phyloP scores from a whole-genome alignment of 2,888 invertebrate species.

The Alcis repandata region DNA sequence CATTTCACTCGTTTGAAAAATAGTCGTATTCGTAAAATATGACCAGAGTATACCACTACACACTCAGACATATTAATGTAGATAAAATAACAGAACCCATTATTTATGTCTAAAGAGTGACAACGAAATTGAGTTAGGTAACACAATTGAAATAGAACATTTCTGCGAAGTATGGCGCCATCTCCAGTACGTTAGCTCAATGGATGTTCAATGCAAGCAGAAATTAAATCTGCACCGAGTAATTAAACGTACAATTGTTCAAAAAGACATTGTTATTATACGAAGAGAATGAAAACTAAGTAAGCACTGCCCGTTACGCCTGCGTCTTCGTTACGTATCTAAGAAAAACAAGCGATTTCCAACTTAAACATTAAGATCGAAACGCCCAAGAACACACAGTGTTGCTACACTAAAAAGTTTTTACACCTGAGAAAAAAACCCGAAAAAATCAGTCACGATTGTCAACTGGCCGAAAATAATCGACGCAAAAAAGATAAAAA shows the following conservation, averaged over 20 bases:
- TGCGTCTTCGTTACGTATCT: not conserved
- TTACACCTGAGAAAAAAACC: constrained; percentile 49
- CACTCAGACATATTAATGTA: too few relatives aligned
- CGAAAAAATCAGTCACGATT: constrained; percentile 70
- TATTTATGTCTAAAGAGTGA: too few relatives aligned
- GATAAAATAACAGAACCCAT: too few relatives aligned
- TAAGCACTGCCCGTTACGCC: not conserved
- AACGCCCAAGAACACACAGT: constrained; percentile 25
- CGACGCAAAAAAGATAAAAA: constrained; percentile 59
- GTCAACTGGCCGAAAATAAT: constrained; percentile 60
- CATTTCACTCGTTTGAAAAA: too few relatives aligned
- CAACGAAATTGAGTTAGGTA: too few relatives aligned
- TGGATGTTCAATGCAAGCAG: not conserved
- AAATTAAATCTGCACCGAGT: not conserved
- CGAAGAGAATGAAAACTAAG: constrained; percentile 3
- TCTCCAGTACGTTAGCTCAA: too few relatives aligned
- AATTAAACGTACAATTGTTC: not conserved
- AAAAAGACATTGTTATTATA: constrained; percentile 8
- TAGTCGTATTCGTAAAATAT: too few relatives aligned
- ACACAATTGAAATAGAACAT: too few relatives aligned
- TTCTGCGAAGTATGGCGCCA: too few relatives aligned
- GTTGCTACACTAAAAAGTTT: constrained; percentile 30
- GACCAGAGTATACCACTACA: too few relatives aligned
- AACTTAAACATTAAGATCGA: constrained; percentile 22
- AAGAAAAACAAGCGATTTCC: constrained; percentile 21